These are phyloP conservation scores for Heliconius ismenius DNA, from an alignment of 2,888 invertebrate species.

Conservation along the genomic window DNA sequence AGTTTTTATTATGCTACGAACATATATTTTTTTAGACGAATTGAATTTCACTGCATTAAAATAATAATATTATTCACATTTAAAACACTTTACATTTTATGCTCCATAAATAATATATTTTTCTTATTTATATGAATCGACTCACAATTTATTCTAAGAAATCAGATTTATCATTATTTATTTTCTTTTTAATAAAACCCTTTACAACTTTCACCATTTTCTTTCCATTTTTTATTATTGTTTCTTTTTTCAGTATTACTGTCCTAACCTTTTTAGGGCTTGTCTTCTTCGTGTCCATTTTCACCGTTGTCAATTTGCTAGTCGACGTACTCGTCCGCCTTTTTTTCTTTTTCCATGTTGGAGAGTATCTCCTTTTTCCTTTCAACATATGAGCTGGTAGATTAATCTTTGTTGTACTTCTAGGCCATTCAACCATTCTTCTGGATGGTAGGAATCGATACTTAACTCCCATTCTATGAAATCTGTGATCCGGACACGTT, in stretches of 20 bases:
- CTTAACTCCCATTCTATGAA: conserved; percentile 50
- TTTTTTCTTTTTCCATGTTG: conserved; percentile 41
- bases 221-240: conserved; percentile 52
- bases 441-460: conserved; percentile 47
- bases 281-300: conserved; percentile 30
- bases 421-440: conserved; percentile 44
- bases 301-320: conserved; percentile 13
- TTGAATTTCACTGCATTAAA: background rate
- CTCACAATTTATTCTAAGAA: conserved; percentile 48
- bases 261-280: conserved; percentile 39
- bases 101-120: background rate
- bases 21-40: background rate
- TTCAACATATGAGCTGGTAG: conserved; percentile 50
- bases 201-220: conserved; percentile 54
- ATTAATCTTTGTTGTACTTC: conserved; percentile 35
- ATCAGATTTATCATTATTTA: conserved; percentile 47
- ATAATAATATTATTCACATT: background rate
- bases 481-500: conserved; percentile 48
- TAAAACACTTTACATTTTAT: conserved; percentile 12
- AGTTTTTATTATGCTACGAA: background rate
- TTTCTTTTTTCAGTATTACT: conserved; percentile 49
- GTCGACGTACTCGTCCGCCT: conserved; percentile 20
- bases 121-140: background rate
- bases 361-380: conserved; percentile 52
- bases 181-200: conserved; percentile 42